Evolutionary conservation across 1,140 invertebrate genomes (phyloP), one percentile per base, ranked within the genome.

Genomic region (Heliconius congener): DNA sequence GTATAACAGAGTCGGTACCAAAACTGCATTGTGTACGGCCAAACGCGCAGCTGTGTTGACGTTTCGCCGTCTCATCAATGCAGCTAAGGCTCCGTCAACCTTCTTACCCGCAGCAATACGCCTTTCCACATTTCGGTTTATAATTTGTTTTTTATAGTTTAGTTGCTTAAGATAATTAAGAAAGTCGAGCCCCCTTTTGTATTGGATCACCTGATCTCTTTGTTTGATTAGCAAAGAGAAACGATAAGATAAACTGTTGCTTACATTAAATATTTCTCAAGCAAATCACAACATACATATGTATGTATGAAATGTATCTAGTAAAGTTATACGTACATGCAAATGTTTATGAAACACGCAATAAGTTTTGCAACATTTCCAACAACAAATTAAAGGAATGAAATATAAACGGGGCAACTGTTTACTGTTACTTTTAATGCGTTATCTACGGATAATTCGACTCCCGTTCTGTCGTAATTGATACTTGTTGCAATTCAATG

Each of bases 211-310:
- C 60, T 80, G 83, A 77, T 85, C 74, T 79, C 77, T 71, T 80
- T 84, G 82, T 87, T 86, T 87, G 85, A 81, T 85, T 82, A 80
- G 81, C 79, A 84, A 84, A 85, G 84, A 86, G 37, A 81, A 79
- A 77, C 79, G 86, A 88, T 83, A 87, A 89, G 86, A 91, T 89
- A 89, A 85, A 72, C 81, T 83, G 73, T 81, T 39, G 60, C 74
- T n/a, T 70, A 74, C 73, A 50, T 66, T 74, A 57, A 42, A 39
- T 78, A 52, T 74, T 73, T 57, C 75, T 78, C 52, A 71, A 79
- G 78, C 60, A 80, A 81, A 80, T 76, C 75, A 84, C 73, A 84
- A 84, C 81, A 82, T 74, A 75, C 73, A 71, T 60, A 57, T 57
- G n/a, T 57, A 23, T 60, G 19, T 23, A 23, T 23, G n/a, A n/a